Percentiles rank a stretch among this genome's conserved stretches.
These are phyloP conservation scores for Operophtera brumata DNA, from an alignment of 2,888 invertebrate genomes.

Conservation along the genomic window DNA sequence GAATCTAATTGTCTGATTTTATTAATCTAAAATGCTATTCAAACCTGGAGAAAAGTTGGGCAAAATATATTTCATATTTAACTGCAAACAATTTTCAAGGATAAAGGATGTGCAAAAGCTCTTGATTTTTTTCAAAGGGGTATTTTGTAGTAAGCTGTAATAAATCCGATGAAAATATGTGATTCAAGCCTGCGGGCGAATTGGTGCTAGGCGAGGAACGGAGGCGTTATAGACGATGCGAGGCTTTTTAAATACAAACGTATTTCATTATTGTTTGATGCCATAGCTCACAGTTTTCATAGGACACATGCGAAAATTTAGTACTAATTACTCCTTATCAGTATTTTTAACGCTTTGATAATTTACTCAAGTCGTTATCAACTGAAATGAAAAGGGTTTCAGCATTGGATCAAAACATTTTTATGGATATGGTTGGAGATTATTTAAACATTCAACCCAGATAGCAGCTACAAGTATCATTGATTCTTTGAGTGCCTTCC, in stretches of 20 bases:
- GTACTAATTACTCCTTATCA: too few species aligned
- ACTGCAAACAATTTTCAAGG: not conserved
- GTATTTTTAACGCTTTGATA: too few species aligned
- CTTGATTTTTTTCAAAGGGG: not conserved
- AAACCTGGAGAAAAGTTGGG: too few species aligned
- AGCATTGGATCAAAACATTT: not conserved
- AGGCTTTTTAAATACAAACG: constrained; percentile 8
- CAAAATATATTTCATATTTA: constrained; percentile 10
- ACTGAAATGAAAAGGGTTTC: not conserved
- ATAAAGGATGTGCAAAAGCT: not conserved
- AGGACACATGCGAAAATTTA: not conserved
- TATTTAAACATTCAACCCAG: not conserved
- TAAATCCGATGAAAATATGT: constrained; percentile 45
- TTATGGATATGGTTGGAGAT: too few species aligned
- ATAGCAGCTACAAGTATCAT: not conserved
- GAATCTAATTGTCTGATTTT: too few species aligned
- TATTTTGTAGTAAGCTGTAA: constrained; percentile 1
- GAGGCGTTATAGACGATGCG: too few species aligned
- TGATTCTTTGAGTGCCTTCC: not conserved
- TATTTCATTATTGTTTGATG: constrained; percentile 6
- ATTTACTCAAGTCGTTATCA: not conserved
- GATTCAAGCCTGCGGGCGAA: constrained; percentile 48
- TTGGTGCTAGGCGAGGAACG: not conserved
- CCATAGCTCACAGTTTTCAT: not conserved
- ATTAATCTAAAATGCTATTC: too few species aligned